A percentile compares a stretch with the other conserved stretches of the same genome.
Evolutionary conservation across 2,113 vertebrate species (phyloP).

Genomic region (Pongo abelii): DNA sequence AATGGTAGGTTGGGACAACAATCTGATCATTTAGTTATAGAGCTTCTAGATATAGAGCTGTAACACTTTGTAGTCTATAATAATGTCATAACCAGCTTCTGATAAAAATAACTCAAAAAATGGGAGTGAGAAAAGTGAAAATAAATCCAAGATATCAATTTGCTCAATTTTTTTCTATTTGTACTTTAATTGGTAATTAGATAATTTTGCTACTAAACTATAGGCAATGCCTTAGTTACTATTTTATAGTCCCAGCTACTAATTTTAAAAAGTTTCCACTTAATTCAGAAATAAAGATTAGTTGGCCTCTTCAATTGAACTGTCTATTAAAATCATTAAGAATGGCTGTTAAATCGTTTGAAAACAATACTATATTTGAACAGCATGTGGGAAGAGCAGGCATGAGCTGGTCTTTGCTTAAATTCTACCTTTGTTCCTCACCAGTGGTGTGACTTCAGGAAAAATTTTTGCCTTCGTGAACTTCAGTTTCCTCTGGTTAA

Average conservation of each 20-base stretch:
- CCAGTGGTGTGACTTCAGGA: neutral
- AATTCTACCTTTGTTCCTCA: neutral
- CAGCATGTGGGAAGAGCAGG: neutral
- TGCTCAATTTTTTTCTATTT: neutral
- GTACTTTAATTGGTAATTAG: neutral
- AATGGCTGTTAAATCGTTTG: neutral
- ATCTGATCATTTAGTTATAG: neutral
- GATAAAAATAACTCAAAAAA: neutral
- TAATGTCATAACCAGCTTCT: neutral
- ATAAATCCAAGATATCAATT: neutral
- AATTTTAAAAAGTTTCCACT: neutral
- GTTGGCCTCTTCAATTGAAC: neutral
- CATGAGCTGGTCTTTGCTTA: neutral
- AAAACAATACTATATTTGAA: neutral
- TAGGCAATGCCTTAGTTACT: neutral
- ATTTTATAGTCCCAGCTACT: neutral
- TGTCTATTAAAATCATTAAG: neutral
- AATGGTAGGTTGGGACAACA: neutral
- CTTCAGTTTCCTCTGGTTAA: neutral
- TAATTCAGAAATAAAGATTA: conserved; percentile 27
- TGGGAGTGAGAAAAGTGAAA: neutral
- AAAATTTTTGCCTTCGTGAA: neutral
- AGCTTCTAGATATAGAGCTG: neutral
- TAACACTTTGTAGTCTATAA: neutral
- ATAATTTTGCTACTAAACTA: neutral